These are phyloP conservation scores for Gallinago undulata DNA, from an alignment of 2,113 vertebrate genomes.

Conservation along the genomic window DNA sequence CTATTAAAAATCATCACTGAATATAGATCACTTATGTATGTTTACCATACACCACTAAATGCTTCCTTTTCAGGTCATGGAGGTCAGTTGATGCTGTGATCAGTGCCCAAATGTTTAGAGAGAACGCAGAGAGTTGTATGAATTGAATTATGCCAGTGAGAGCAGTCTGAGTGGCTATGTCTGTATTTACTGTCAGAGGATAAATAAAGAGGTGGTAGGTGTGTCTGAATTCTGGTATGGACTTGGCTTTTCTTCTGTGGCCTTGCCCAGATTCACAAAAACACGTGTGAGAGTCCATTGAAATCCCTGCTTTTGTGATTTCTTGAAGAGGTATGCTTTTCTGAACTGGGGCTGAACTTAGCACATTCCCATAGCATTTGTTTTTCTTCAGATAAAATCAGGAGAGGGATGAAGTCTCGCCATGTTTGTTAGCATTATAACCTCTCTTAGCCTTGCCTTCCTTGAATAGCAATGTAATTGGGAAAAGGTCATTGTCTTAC, in stretches of 20 bases:
- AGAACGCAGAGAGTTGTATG: not conserved
- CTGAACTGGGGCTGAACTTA: not conserved
- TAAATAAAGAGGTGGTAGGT: not conserved
- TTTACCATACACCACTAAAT: not conserved
- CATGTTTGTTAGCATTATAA: not conserved
- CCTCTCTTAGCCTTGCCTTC: not conserved
- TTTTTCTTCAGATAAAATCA: not conserved
- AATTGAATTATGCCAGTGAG: not conserved
- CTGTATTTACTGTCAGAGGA: not conserved
- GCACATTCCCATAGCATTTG: not conserved
- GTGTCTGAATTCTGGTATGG: not conserved
- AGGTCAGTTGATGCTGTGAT: not conserved
- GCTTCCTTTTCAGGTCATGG: not conserved
- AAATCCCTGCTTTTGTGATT: not conserved
- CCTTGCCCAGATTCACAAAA: not conserved
- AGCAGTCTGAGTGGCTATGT: not conserved
- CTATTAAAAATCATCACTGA: not conserved
- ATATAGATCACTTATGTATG: not conserved
- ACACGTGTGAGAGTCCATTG: rapidly evolving
- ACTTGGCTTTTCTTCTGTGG: not conserved
- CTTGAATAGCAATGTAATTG: not conserved
- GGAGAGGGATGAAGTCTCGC: not conserved
- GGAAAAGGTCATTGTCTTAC: not conserved
- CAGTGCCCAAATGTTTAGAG: not conserved
- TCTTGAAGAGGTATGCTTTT: not conserved